Evolutionary conservation across 2,797 vertebrate species (phyloP).

Genomic region (Molossus molossus): DNA sequence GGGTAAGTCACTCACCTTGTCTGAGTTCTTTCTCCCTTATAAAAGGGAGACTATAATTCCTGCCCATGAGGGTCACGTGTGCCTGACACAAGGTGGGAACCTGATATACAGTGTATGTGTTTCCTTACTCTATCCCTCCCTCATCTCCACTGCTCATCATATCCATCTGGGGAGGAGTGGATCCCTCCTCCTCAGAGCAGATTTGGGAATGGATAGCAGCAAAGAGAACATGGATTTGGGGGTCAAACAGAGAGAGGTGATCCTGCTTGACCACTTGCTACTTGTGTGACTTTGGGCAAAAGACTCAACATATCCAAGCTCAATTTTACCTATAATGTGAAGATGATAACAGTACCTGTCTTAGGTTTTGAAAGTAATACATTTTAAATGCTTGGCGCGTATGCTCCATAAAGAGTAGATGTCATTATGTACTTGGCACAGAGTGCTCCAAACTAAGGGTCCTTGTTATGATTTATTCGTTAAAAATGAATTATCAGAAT

Average conservation of each 20-base stretch:
- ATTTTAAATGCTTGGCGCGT: conserved; percentile 35
- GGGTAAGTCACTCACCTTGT: neutral
- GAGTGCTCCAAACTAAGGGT: conserved; percentile 14
- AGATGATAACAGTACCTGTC: neutral
- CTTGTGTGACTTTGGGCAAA: neutral
- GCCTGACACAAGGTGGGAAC: neutral
- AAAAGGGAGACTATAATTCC: neutral
- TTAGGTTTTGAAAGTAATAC: neutral
- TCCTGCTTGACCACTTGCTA: neutral
- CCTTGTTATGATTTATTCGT: conserved; percentile 19
- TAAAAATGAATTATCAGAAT: conserved; percentile 34
- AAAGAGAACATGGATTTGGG: neutral
- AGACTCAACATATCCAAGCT: neutral
- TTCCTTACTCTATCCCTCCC: neutral
- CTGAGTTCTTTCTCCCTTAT: neutral
- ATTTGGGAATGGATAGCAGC: neutral
- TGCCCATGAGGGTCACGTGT: neutral
- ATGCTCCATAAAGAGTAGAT: neutral
- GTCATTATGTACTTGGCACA: conserved; percentile 13
- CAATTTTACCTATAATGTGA: neutral
- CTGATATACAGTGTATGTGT: neutral
- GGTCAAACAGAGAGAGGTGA: neutral
- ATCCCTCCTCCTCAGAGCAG: neutral
- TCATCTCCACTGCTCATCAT: neutral
- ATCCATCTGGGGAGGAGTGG: neutral